Base-by-base conservation (phyloP, 1,140 invertebrate genomes). In the Drosophila micromelanica region DNA sequence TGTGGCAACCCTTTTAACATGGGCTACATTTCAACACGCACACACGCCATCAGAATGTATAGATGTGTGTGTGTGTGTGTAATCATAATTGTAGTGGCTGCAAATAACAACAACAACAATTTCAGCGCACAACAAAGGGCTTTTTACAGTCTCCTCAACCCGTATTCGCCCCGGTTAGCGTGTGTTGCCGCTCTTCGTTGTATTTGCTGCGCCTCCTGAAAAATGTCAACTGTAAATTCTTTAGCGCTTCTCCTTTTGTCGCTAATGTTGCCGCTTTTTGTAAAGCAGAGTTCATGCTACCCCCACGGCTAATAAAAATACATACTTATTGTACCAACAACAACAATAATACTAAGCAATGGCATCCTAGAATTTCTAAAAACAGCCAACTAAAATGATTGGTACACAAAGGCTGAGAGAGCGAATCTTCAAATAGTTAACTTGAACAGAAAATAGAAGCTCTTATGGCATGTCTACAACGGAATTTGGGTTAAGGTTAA, bases 191-290 rank as follows among this genome's bases (percentile, higher is more conserved):
- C 49, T 15, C 30, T 27, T 48, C 17, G 20, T 43, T 43, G 23
- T 30, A 48, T 48, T 49, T n/a, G 46, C 23, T 61, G 67, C 56
- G 69, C 54, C 59, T 86, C 72, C 63, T 72, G 62, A 69, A 81
- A 75, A 80, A 86, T 70, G 82, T 87, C 82, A 75, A 87, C 67
- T 70, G 81, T 61, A 81, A 78, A 78, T 61, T 86, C 73, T 72
- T 70, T 67, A 35, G 38, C 52, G 46, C 32, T 37, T 55, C 63
- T 52, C 15, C 20, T 46, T 15, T 65, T 45, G 27, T 27, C 42
- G 13, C 9, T 17, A 6, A 35, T 61, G 43, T 23, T 30, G 23
- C 4, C 32, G 27, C 3, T 13, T 55, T 46, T 57, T 51, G 35
- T 42, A 57, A 42, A 71, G 54, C 73, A 75, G 52, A 64, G 67